phyloP scores from a whole-genome alignment of 1,140 invertebrate genomes.

The Megalonaias nervosa region DNA sequence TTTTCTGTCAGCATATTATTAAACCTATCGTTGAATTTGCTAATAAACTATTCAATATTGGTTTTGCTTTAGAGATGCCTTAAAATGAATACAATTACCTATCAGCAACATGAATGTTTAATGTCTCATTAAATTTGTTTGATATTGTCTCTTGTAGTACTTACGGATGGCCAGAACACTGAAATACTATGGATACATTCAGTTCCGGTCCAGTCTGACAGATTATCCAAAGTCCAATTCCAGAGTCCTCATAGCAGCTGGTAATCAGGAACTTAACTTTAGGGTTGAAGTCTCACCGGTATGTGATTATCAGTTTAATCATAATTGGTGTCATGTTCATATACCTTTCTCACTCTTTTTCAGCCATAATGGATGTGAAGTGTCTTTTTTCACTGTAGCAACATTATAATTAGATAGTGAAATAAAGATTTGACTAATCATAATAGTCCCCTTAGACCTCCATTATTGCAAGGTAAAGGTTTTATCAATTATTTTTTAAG shows the following conservation, averaged over 20 bases:
- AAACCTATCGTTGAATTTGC: too few relatives aligned
- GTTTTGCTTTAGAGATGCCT: too few relatives aligned
- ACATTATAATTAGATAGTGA: too few relatives aligned
- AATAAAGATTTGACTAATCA: too few relatives aligned
- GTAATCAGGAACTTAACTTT: conserved; percentile 85
- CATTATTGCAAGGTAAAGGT: too few relatives aligned
- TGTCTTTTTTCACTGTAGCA: not conserved
- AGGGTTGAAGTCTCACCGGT: conserved; percentile 68
- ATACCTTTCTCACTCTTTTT: not conserved
- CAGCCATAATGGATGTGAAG: not conserved
- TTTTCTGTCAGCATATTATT: too few relatives aligned
- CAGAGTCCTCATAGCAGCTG: conserved; percentile 80
- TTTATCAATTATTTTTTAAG: too few relatives aligned
- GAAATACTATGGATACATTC: conserved; percentile 91
- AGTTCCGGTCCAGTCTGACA: conserved; percentile 83
- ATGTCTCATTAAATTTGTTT: too few relatives aligned
- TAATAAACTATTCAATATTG: too few relatives aligned
- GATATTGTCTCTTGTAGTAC: conserved; percentile 78
- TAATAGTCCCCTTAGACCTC: too few relatives aligned
- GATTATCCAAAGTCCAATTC: conserved; percentile 84
- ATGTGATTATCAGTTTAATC: conserved; percentile 30
- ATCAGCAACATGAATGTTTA: too few relatives aligned
- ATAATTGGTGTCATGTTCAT: not conserved
- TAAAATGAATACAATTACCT: too few relatives aligned
- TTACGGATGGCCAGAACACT: conserved; percentile 84